These are phyloP conservation scores for Thymelicus acteon DNA, from an alignment of 2,888 invertebrate species.

Conservation along the genomic window DNA sequence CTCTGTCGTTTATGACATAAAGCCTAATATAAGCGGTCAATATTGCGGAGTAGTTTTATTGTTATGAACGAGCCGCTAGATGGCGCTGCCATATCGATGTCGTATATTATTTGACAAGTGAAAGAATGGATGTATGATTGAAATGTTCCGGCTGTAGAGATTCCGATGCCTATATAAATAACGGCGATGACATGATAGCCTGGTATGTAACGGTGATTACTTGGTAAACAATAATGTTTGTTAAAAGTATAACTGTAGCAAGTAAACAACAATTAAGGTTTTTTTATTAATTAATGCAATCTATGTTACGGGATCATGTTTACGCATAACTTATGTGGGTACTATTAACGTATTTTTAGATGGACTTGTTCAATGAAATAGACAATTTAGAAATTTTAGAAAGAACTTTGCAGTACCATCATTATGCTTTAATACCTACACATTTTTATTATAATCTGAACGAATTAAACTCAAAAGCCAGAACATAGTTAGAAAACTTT, in stretches of 20 bases:
- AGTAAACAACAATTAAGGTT: no score
- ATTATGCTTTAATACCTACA: no score
- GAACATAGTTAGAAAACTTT: neutral
- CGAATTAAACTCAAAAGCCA: no score
- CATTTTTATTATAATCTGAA: no score
- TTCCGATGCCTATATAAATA: constrained; percentile 32
- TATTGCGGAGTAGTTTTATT: constrained; percentile 48
- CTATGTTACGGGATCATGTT: no score
- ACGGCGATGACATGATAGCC: constrained; percentile 29
- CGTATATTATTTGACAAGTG: constrained; percentile 49
- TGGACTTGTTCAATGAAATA: no score
- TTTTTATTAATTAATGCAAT: no score
- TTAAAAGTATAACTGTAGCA: no score
- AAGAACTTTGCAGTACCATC: no score
- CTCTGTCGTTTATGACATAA: constrained; percentile 60
- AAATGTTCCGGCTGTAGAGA: constrained; percentile 37
- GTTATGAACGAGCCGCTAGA: constrained; percentile 58
- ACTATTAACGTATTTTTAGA: no score
- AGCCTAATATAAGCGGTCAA: constrained; percentile 56
- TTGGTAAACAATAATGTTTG: constrained; percentile 1
- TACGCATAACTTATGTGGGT: no score
- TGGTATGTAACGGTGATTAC: constrained; percentile 23
- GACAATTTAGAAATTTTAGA: no score
- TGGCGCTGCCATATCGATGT: constrained; percentile 65
- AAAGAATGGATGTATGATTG: constrained; percentile 38